These are phyloP conservation scores for Pseudopleuronectes americanus DNA, from an alignment of 2,797 vertebrate genomes.

Conservation along the genomic window DNA sequence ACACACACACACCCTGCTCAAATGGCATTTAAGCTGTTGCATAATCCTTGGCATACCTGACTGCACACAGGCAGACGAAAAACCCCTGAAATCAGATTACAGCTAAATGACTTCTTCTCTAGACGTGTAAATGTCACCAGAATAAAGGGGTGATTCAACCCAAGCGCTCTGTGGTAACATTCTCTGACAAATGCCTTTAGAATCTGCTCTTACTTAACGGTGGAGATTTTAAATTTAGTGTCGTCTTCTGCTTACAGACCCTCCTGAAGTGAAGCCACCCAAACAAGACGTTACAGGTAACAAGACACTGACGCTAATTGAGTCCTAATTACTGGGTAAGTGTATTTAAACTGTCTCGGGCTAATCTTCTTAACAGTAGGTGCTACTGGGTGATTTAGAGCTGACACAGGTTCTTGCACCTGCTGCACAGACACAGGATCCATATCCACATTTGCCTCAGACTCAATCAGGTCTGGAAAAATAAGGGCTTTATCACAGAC, in stretches of 20 bases:
- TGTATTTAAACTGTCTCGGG: slow-evolving; percentile 33
- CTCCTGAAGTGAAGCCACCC: slow-evolving; percentile 6
- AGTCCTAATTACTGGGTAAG: slow-evolving; percentile 35
- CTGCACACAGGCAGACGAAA: slow-evolving; percentile 39
- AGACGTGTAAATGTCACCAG: slow-evolving; percentile 19
- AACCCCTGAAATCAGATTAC: slow-evolving; percentile 55
- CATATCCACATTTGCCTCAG: not conserved
- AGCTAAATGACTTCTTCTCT: slow-evolving; percentile 31
- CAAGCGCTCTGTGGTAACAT: slow-evolving; percentile 7
- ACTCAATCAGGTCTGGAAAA: slow-evolving; percentile 12
- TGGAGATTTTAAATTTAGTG: slow-evolving; percentile 6
- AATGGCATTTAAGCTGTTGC: slow-evolving; percentile 60
- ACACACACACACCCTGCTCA: slow-evolving; percentile 28
- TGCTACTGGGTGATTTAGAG: slow-evolving; percentile 31
- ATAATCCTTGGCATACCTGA: slow-evolving; percentile 57
- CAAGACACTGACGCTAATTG: slow-evolving; percentile 23
- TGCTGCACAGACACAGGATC: slow-evolving; percentile 5
- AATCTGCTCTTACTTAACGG: slow-evolving; percentile 34
- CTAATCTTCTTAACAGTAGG: slow-evolving; percentile 55
- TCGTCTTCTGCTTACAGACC: not conserved
- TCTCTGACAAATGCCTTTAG: not conserved
- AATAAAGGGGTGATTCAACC: slow-evolving; percentile 27
- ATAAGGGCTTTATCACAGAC: not conserved
- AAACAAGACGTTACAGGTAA: slow-evolving; percentile 22
- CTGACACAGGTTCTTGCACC: slow-evolving; percentile 1